Conservation (phyloP, 2,797 vertebrate genomes). For the Diglossa cyanea region DNA sequence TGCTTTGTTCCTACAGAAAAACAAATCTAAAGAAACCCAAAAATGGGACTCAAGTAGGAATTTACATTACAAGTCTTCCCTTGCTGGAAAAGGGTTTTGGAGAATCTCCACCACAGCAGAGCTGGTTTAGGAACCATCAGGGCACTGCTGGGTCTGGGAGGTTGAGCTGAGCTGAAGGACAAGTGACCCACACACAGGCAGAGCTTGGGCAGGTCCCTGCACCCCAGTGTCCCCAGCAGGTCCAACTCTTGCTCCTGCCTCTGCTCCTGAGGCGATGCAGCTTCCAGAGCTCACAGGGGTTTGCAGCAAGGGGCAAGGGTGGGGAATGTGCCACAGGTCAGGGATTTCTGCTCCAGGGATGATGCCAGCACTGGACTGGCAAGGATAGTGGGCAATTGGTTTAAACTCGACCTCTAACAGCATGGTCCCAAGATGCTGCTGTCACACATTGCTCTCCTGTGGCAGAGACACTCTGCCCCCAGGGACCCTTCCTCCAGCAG, state of each 20-base stretch:
- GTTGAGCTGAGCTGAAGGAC: not conserved
- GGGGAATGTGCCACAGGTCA: accelerated
- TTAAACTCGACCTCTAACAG: not conserved
- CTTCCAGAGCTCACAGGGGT: accelerated
- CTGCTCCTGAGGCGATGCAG: not conserved
- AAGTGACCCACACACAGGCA: not conserved
- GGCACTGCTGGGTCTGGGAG: not conserved
- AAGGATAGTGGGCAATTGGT: accelerated
- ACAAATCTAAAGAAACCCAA: not conserved
- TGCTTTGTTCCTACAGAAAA: not conserved
- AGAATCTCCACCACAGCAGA: not conserved
- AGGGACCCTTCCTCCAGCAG: not conserved
- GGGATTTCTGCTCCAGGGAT: not conserved
- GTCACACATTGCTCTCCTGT: not conserved
- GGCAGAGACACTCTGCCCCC: not conserved
- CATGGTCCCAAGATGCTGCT: not conserved
- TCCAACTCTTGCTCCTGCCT: not conserved
- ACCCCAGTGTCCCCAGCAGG: not conserved
- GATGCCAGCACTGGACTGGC: not conserved
- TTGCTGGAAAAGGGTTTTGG: not conserved
- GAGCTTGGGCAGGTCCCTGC: not conserved
- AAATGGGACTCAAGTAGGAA: not conserved
- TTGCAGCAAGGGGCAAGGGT: accelerated
- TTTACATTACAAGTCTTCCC: accelerated
- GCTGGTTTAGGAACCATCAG: not conserved